These are phyloP conservation scores for Calliphora vomitoria DNA, from an alignment of 2,888 invertebrate genomes.

Conservation along the genomic window DNA sequence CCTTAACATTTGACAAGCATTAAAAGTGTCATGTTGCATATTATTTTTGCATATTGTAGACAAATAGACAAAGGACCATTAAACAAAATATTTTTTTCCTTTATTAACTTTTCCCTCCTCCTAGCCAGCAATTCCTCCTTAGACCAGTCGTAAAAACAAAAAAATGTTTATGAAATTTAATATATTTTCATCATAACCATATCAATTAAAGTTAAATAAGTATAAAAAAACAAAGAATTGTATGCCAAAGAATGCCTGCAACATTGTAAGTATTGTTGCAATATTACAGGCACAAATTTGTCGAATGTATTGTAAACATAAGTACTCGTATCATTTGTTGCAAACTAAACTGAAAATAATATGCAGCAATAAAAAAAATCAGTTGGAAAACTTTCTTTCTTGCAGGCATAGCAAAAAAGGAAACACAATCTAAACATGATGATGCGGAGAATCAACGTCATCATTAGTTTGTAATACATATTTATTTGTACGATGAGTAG, in stretches of 20 bases:
- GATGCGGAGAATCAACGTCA: conserved; percentile 2
- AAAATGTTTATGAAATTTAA: conserved; percentile 66
- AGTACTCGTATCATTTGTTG: conserved; percentile 50
- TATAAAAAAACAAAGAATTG: conserved; percentile 24
- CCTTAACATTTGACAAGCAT: conserved; percentile 33
- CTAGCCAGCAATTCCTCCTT: neutral
- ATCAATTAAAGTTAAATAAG: conserved; percentile 64
- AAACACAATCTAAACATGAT: conserved; percentile 19
- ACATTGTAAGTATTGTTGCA: conserved; percentile 7
- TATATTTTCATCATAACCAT: conserved; percentile 57
- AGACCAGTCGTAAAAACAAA: conserved; percentile 4
- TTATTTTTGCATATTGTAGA: conserved; percentile 27
- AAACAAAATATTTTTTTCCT: neutral
- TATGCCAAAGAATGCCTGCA: conserved; percentile 34
- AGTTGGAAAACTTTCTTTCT: conserved; percentile 38
- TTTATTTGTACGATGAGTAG: neutral
- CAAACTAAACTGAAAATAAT: conserved; percentile 47
- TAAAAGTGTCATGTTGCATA: conserved; percentile 66
- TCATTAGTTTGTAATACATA: conserved; percentile 37
- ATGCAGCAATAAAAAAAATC: conserved; percentile 46
- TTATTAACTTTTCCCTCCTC: neutral
- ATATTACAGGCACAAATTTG: conserved; percentile 20
- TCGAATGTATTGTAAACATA: conserved; percentile 29
- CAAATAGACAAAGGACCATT: conserved; percentile 27
- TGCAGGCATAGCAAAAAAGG: neutral